A percentile compares a stretch with the other conserved stretches of the same genome.
phyloP scores from a whole-genome alignment of 2,113 vertebrate species.

The Elaphurus davidianus region DNA sequence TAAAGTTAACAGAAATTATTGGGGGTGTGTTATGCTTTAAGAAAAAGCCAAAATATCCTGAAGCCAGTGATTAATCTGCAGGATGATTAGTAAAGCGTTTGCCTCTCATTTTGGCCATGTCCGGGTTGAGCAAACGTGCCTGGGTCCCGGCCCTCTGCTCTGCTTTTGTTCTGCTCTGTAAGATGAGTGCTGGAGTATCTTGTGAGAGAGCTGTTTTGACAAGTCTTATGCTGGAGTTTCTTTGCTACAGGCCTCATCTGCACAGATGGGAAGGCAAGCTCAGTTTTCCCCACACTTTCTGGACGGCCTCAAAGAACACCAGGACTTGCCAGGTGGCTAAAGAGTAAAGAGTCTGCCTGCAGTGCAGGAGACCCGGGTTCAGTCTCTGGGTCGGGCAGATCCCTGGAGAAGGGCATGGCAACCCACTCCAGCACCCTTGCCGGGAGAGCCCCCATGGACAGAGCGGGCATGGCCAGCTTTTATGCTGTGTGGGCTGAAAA shows the following conservation, averaged over 20 bases:
- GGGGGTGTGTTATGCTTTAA: slow-evolving; percentile 31
- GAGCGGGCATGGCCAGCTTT: background rate
- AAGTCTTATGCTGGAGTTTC: background rate
- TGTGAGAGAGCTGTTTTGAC: slow-evolving; percentile 31
- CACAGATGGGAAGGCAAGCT: background rate
- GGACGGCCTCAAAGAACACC: background rate
- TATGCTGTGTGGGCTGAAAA: background rate
- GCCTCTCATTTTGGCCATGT: background rate
- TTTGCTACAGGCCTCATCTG: background rate
- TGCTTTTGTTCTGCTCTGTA: background rate
- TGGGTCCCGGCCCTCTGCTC: background rate
- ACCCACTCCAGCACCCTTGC: background rate
- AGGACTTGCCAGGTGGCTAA: background rate
- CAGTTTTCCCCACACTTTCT: background rate
- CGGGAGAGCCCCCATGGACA: background rate
- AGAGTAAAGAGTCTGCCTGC: background rate
- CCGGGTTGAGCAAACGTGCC: slow-evolving; percentile 10
- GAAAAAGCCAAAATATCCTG: slow-evolving; percentile 11
- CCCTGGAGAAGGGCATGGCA: background rate
- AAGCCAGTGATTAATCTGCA: slow-evolving; percentile 44
- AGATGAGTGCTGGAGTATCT: background rate
- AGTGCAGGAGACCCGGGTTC: background rate
- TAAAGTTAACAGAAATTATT: slow-evolving; percentile 22
- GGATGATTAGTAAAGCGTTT: slow-evolving; percentile 17
- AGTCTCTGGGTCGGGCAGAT: background rate